A percentile compares a stretch with the other conserved stretches of the same genome.
These are phyloP conservation scores for Stomatorhinus ivindoensis DNA, from an alignment of 2,113 vertebrate genomes.

Conservation along the genomic window DNA sequence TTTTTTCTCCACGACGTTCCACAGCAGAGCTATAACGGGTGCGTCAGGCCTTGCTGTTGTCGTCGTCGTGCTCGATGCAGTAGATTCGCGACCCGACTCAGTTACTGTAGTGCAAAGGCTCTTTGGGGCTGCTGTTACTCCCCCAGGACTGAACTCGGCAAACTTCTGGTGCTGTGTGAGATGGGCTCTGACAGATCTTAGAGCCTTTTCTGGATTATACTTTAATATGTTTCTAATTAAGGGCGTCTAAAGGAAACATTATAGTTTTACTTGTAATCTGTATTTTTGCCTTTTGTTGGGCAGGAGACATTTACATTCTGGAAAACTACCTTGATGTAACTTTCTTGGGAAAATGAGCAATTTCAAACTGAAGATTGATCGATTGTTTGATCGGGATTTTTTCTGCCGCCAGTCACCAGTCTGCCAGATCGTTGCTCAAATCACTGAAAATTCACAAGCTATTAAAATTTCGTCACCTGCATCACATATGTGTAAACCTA, in stretches of 20 bases:
- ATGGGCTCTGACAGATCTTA: neutral
- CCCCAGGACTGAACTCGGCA: neutral
- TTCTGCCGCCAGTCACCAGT: neutral
- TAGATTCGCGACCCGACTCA: neutral
- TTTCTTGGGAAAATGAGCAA: neutral
- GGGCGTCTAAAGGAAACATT: neutral
- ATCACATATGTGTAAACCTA: neutral
- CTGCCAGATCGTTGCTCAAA: neutral
- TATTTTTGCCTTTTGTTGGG: neutral
- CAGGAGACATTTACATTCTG: neutral
- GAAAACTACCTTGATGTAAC: neutral
- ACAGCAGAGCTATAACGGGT: neutral
- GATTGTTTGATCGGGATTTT: neutral
- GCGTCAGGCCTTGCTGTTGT: neutral
- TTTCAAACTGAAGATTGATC: neutral
- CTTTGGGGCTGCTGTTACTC: neutral
- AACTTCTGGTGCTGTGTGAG: neutral
- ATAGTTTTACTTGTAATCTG: neutral
- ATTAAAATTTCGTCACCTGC: neutral
- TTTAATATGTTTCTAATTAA: neutral
- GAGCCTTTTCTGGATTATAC: neutral
- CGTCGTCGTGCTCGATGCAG: neutral
- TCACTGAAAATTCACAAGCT: neutral
- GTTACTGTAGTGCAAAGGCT: too few species aligned
- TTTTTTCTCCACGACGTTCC: neutral